phyloP scores from a whole-genome alignment of 2,797 vertebrate genomes.

The Hipposideros larvatus region DNA sequence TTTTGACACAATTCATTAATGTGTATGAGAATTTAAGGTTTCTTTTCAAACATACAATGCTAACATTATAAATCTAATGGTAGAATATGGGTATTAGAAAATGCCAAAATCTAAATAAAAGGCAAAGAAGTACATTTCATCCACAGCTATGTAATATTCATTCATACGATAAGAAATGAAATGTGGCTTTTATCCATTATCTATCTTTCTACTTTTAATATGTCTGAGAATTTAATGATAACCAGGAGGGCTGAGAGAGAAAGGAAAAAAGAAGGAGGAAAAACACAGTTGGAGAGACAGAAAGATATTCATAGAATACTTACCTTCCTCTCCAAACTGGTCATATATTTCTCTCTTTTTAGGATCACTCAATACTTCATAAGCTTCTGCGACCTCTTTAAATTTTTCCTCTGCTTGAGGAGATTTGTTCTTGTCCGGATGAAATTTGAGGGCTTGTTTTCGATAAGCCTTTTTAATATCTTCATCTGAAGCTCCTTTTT shows the following conservation, averaged over 20 bases:
- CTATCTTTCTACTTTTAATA: constrained; percentile 60
- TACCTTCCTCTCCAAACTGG: constrained; percentile 99
- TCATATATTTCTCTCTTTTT: constrained; percentile 99
- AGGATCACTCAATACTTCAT: constrained; percentile 98
- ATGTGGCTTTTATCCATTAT: constrained; percentile 55
- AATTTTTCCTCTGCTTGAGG: constrained; percentile 98
- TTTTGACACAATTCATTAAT: constrained; percentile 73
- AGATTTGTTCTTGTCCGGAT: constrained; percentile 99
- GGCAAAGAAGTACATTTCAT: constrained; percentile 63
- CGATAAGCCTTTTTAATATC: constrained; percentile 99
- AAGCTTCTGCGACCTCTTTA: constrained; percentile 98
- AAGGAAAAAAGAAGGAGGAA: background rate
- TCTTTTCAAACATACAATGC: constrained; percentile 69
- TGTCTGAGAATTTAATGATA: constrained; percentile 18
- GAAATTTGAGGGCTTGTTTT: constrained; percentile 99
- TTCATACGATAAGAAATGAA: constrained; percentile 57
- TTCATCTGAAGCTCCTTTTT: constrained; percentile 97
- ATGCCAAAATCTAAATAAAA: background rate
- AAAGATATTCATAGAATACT: constrained; percentile 73
- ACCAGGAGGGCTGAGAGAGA: constrained; percentile 28
- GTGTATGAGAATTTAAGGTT: constrained; percentile 45
- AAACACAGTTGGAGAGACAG: background rate
- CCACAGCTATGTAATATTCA: constrained; percentile 60
- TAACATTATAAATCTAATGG: constrained; percentile 51
- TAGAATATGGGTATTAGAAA: constrained; percentile 24